Percentiles rank a stretch among this genome's conserved stretches.
Evolutionary conservation across 2,113 vertebrate species (phyloP).

Genomic region (Pogona vitticeps): DNA sequence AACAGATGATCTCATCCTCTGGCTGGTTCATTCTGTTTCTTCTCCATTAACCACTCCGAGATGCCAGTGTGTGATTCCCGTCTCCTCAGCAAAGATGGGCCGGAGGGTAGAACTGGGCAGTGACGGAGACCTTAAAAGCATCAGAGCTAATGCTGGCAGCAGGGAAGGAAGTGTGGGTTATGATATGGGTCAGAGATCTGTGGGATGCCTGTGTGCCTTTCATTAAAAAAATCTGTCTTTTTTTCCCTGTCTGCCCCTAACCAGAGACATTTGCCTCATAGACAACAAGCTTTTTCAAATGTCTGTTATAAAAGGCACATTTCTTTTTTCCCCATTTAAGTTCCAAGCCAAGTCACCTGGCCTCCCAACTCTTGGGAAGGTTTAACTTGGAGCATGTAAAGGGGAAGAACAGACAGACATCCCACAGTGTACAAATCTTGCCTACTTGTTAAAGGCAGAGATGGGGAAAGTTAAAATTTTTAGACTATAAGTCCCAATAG

Average conservation of each 20-base stretch:
- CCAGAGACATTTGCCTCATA: neutral
- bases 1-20: slow-evolving; percentile 40
- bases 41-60: slow-evolving; percentile 27
- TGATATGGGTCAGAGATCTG: neutral
- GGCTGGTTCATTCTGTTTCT: slow-evolving; percentile 25
- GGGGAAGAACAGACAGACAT: neutral
- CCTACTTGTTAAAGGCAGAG: too few relatives aligned
- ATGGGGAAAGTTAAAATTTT: too few relatives aligned
- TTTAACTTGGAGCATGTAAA: neutral
- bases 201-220: too few relatives aligned
- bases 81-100: slow-evolving; percentile 13
- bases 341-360: neutral
- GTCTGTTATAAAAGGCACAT: neutral
- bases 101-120: neutral
- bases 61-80: slow-evolving; percentile 29
- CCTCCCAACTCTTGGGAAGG: neutral
- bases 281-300: neutral
- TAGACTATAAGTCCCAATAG: too few relatives aligned
- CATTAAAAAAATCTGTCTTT: neutral
- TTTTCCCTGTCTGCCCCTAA: neutral
- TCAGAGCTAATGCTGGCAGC: neutral
- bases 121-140: slow-evolving; percentile 10
- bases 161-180: neutral
- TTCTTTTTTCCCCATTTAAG: neutral
- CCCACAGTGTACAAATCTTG: neutral